Conservation (phyloP, 2,113 vertebrate species). For the Ciconia boyciana region DNA sequence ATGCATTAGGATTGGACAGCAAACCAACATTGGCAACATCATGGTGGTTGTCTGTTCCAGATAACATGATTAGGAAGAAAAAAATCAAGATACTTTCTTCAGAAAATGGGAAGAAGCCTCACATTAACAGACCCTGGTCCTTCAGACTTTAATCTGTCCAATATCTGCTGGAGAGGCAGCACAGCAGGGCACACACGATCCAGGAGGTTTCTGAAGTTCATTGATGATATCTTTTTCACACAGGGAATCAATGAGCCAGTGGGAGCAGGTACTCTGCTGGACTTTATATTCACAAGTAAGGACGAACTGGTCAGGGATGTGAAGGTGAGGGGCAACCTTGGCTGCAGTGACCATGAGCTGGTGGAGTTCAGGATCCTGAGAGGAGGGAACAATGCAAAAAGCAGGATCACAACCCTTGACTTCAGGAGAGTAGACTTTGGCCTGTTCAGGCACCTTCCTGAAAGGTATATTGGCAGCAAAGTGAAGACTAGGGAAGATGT, state of each 20-base stretch:
- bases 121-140: not conserved
- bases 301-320: not conserved
- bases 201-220: not conserved
- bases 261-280: not conserved
- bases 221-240: not conserved
- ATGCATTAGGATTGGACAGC: not conserved
- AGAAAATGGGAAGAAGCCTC: not conserved
- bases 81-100: not conserved
- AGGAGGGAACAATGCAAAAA: not conserved
- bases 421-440: not conserved
- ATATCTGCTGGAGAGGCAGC: not conserved
- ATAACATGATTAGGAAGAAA: not conserved
- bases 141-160: not conserved
- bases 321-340: not conserved
- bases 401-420: not conserved
- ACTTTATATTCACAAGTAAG: not conserved
- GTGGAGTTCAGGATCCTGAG: not conserved
- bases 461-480: not conserved
- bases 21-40: not conserved
- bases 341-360: not conserved
- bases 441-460: not conserved
- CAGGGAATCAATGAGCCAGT: not conserved
- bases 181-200: not conserved
- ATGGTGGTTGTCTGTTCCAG: not conserved
- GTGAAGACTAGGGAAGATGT: not conserved